phyloP scores from a whole-genome alignment of 2,888 invertebrate species.

The Leucophora obtusa region DNA sequence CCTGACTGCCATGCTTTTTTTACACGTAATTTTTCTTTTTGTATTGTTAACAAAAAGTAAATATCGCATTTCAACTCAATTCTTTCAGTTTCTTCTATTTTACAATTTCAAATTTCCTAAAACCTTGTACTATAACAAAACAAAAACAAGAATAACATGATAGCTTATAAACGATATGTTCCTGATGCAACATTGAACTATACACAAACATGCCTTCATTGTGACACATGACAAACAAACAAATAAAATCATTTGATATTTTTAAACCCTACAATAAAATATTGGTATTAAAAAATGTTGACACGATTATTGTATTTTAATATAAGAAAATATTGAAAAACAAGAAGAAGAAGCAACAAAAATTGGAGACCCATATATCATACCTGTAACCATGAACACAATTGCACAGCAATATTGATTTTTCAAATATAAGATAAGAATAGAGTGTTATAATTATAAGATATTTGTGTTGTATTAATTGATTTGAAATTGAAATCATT shows the following conservation, averaged over 20 bases:
- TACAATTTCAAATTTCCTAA: not conserved
- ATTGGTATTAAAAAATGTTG: not conserved
- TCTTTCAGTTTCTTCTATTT: not conserved
- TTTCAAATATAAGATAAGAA: slow-evolving; percentile 72
- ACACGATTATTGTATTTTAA: slow-evolving; percentile 8
- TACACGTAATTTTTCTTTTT: not conserved
- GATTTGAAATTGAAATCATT: slow-evolving; percentile 70
- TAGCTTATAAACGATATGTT: slow-evolving; percentile 3
- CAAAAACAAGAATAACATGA: slow-evolving; percentile 43
- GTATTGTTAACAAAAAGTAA: not conserved
- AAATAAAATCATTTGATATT: slow-evolving; percentile 5
- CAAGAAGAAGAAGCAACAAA: too few species aligned
- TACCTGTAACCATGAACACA: slow-evolving; percentile 77
- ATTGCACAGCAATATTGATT: slow-evolving; percentile 75
- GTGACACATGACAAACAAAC: not conserved
- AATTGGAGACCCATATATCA: slow-evolving; percentile 8
- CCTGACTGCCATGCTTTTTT: not conserved
- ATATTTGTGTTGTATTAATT: slow-evolving; percentile 70
- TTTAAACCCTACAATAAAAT: not conserved
- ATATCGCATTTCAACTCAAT: not conserved
- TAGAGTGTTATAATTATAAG: slow-evolving; percentile 70
- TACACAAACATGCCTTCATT: slow-evolving; percentile 13
- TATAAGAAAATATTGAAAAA: slow-evolving; percentile 23
- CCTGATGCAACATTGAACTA: not conserved
- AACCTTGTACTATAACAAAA: slow-evolving; percentile 48